These are phyloP conservation scores for Chironomus tepperi DNA, from an alignment of 1,140 invertebrate genomes.

Conservation along the genomic window DNA sequence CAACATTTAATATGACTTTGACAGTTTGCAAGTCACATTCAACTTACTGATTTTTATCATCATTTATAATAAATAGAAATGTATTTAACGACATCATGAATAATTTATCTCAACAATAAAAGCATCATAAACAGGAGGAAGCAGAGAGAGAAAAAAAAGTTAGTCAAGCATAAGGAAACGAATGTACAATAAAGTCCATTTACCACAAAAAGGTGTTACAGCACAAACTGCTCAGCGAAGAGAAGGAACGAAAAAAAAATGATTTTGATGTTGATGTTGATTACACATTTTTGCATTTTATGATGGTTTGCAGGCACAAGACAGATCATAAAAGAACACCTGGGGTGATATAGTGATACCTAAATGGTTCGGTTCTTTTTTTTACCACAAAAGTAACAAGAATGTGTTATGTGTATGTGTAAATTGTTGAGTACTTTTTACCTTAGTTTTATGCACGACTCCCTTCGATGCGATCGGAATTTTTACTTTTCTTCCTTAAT, in stretches of 20 bases:
- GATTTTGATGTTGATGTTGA: slow-evolving; percentile 20
- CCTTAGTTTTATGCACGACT: not conserved
- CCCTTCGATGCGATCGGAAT: not conserved
- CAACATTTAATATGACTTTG: too few relatives aligned
- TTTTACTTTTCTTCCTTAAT: not conserved
- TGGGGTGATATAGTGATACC: slow-evolving; percentile 15
- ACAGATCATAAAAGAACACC: slow-evolving; percentile 16
- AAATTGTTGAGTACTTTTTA: not conserved
- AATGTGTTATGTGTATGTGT: not conserved
- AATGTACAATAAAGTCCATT: too few relatives aligned
- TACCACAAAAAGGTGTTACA: too few relatives aligned
- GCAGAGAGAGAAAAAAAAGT: too few relatives aligned
- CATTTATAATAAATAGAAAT: too few relatives aligned
- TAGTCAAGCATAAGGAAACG: too few relatives aligned
- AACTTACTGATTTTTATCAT: too few relatives aligned
- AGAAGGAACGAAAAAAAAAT: not conserved
- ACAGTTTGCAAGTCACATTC: too few relatives aligned
- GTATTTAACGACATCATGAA: too few relatives aligned
- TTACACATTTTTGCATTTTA: slow-evolving; percentile 22
- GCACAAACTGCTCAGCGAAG: not conserved
- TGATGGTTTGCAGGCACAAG: slow-evolving; percentile 15
- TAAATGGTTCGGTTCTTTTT: not conserved
- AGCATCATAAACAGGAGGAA: too few relatives aligned
- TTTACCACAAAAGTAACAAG: not conserved
- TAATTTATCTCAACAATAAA: too few relatives aligned